These are phyloP conservation scores for Stramonita haemastoma DNA, from an alignment of 2,888 invertebrate species.

Conservation along the genomic window DNA sequence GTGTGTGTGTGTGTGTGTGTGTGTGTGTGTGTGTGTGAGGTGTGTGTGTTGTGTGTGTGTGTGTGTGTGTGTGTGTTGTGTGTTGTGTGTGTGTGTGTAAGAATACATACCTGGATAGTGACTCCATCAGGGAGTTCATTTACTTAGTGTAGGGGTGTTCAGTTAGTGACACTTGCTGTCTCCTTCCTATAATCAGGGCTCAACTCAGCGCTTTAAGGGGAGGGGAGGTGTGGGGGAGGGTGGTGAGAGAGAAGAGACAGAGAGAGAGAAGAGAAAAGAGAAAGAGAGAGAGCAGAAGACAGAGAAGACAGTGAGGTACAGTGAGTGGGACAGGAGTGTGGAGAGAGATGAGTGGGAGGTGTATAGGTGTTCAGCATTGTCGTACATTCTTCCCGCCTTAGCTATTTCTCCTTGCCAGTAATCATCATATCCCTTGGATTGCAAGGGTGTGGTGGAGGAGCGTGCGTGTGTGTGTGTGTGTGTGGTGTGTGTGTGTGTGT, in stretches of 20 bases:
- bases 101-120: background rate
- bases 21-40: too few relatives aligned
- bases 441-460: background rate
- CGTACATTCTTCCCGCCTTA: background rate
- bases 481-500: too few relatives aligned
- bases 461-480: too few relatives aligned
- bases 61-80: too few relatives aligned
- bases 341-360: slow-evolving; percentile 7
- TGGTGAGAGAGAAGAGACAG: background rate
- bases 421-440: background rate
- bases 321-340: background rate
- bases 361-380: background rate
- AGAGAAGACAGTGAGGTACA: slow-evolving; percentile 23
- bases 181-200: background rate
- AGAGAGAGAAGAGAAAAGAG: too few relatives aligned
- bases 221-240: background rate
- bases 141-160: background rate
- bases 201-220: background rate
- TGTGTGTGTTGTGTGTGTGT: too few relatives aligned
- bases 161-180: slow-evolving; percentile 10
- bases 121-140: background rate
- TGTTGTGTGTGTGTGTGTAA: too few relatives aligned
- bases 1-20: background rate
- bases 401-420: background rate
- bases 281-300: slow-evolving; percentile 33